Base-by-base conservation (phyloP, 2,113 vertebrate genomes). In the Lota lota region DNA sequence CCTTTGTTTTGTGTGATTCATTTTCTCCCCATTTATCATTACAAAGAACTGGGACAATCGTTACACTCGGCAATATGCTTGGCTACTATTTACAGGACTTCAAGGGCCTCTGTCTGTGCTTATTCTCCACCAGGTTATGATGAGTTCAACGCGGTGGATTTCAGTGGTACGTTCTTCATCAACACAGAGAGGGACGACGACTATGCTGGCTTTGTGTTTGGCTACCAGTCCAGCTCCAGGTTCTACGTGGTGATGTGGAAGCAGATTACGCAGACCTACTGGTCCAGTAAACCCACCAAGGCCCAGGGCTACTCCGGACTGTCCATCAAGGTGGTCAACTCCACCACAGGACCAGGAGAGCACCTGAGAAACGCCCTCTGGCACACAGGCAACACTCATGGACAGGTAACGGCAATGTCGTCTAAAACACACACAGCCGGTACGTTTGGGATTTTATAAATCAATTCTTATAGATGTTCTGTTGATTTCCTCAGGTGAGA, bases 201-300 rank as follows among this genome's bases (percentile, higher is more conserved):
- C 83, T 99, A 98, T 5, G 97, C 96, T 1, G 98, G 97, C 53
- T 99, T 99, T 76, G 97, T 99, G 63, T 99, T 99, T 61, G 97
- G 95, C 18, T 99, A 99, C 88, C 98, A 99, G 80, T 99, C 98
- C 63, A 99, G 98, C 82, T 96, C 96, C 80, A 94, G 97, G 77
- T 99, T 99, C 86, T 99, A 99, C 4, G 98, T 99, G 7, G 97
- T 99, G 58, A 99, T 99, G 98, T 99, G 98, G 98, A 99, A 99
- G 75, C 98, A 99, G 87, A 94, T 99, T 72, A 99, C 98, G 0
- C 98, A 99, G 83, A 95, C 98, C 6, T 99, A 99, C 79, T 99
- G 98, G 98, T 96, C 95, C 62, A 91, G 90, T 59, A 93, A 95
- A 68, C 98, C 98, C 74, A 99, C 97, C 8, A 95, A 92, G 85